Evolutionary conservation across 2,888 invertebrate species (phyloP).

Genomic region (Seira sanloemensis): DNA sequence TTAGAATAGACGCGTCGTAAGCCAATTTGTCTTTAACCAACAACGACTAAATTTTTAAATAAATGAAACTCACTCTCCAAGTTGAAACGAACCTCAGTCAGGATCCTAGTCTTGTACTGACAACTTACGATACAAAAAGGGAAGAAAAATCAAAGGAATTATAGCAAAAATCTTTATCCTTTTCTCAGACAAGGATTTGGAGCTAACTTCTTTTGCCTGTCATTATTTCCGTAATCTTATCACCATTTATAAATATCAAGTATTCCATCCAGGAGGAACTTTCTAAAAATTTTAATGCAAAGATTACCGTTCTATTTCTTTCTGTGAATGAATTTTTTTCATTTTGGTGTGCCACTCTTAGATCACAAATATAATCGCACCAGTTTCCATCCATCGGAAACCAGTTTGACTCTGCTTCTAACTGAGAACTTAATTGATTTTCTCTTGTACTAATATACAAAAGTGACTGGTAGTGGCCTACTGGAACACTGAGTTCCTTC

Average conservation of each 20-base stretch:
- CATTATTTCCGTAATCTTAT: neutral
- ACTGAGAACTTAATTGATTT: slow-evolving; percentile 29
- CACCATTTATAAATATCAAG: neutral
- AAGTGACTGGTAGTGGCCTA: too few species aligned
- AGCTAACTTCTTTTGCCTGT: neutral
- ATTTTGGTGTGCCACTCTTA: too few species aligned
- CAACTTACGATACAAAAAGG: neutral
- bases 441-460: slow-evolving; percentile 5
- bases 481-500: too few species aligned
- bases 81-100: slow-evolving; percentile 47
- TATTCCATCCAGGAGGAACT: neutral
- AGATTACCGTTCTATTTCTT: neutral
- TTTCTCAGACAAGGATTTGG: too few species aligned
- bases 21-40: too few species aligned
- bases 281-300: neutral
- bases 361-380: neutral
- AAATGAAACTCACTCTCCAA: slow-evolving; percentile 33
- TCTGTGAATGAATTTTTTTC: neutral
- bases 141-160: too few species aligned
- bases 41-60: slow-evolving; percentile 3
- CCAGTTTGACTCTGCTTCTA: slow-evolving; percentile 20
- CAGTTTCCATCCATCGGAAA: slow-evolving; percentile 35
- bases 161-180: neutral
- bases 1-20: too few species aligned
- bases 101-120: slow-evolving; percentile 47